Percentiles rank a stretch among this genome's conserved stretches.
Evolutionary conservation across 1,140 invertebrate species (phyloP).

Genomic region (Brachionus koreanus): DNA sequence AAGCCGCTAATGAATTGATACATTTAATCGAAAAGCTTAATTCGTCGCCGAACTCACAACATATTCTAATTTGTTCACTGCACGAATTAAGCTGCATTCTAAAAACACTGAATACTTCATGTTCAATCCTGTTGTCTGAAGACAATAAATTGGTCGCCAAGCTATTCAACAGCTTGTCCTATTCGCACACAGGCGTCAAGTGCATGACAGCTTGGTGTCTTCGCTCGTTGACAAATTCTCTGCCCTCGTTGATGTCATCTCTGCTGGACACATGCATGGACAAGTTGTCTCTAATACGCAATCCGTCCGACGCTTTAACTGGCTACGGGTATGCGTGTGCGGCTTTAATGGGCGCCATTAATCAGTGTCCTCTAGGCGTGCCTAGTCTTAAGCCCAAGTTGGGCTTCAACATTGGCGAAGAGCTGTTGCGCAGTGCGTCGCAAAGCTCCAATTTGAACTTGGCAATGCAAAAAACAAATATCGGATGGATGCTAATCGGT

Average conservation of each 20-base stretch:
- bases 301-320: constrained; percentile 84
- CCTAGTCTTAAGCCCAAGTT: constrained; percentile 91
- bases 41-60: constrained; percentile 85
- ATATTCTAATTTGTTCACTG: constrained; percentile 84
- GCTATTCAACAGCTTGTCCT: constrained; percentile 75
- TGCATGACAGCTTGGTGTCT: constrained; percentile 90
- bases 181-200: constrained; percentile 84
- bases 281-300: constrained; percentile 75
- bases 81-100: constrained; percentile 76
- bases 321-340: constrained; percentile 90
- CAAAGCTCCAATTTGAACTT: constrained; percentile 79
- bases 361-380: constrained; percentile 83
- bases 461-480: constrained; percentile 86
- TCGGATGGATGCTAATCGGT: constrained; percentile 93
- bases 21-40: constrained; percentile 73
- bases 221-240: constrained; percentile 80
- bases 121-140: constrained; percentile 79
- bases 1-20: constrained; percentile 83
- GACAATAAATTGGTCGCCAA: constrained; percentile 64
- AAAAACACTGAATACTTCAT: constrained; percentile 81
- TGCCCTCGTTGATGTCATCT: constrained; percentile 86
- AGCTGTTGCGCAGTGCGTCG: constrained; percentile 88
- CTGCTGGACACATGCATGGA: constrained; percentile 71
- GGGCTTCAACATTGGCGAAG: constrained; percentile 94
- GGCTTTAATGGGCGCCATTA: constrained; percentile 83